Conservation (phyloP, 2,113 vertebrate genomes). For the Scophthalmus maximus region DNA sequence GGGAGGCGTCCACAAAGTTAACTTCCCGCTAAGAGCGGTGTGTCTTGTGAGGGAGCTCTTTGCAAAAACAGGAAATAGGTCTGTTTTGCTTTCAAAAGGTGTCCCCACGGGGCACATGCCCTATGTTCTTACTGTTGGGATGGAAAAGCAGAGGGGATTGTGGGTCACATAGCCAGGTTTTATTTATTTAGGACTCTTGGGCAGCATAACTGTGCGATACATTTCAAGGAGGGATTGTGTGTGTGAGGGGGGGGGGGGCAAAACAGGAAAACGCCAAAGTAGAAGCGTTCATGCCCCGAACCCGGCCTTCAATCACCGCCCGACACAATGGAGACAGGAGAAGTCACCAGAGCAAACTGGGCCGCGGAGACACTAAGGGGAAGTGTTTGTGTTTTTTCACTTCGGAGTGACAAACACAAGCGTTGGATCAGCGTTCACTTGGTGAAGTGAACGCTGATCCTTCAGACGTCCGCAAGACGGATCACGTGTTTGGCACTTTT, state of each 20-base stretch:
- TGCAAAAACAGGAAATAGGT: slow-evolving; percentile 75
- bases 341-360: slow-evolving; percentile 49
- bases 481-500: slow-evolving; percentile 44
- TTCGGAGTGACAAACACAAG: slow-evolving; percentile 64
- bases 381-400: slow-evolving; percentile 71
- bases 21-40: slow-evolving; percentile 18
- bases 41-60: slow-evolving; percentile 31
- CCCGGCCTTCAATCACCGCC: slow-evolving; percentile 56
- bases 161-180: slow-evolving; percentile 51
- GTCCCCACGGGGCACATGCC: slow-evolving; percentile 43
- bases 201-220: slow-evolving; percentile 18
- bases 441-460: slow-evolving; percentile 53
- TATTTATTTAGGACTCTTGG: slow-evolving; percentile 40
- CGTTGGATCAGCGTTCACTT: slow-evolving; percentile 53
- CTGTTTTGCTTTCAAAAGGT: slow-evolving; percentile 66
- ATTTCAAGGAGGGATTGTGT: slow-evolving; percentile 28
- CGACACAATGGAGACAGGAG: slow-evolving; percentile 72
- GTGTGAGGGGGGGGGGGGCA: slow-evolving; percentile 9
- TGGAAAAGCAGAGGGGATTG: slow-evolving; percentile 51
- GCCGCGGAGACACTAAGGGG: slow-evolving; percentile 71
- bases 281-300: slow-evolving; percentile 43
- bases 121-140: slow-evolving; percentile 40
- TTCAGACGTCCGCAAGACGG: slow-evolving; percentile 51
- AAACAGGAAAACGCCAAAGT: slow-evolving; percentile 71
- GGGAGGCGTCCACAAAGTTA: slow-evolving; percentile 19